Evolutionary conservation across 2,113 vertebrate genomes (phyloP).

Genomic region (Saiga tatarica): DNA sequence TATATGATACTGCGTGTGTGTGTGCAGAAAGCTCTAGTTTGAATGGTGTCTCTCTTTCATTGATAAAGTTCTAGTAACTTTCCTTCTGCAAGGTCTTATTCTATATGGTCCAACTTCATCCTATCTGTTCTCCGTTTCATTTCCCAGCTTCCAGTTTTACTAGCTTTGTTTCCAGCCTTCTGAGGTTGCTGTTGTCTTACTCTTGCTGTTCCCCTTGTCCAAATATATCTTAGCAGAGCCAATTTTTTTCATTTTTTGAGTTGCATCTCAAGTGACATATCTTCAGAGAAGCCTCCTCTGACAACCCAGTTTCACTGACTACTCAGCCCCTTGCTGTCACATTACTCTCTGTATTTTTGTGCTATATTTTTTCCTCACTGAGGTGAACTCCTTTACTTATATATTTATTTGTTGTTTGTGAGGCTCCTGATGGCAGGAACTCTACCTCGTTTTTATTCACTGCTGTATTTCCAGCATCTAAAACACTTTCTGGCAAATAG

Average conservation of each 20-base stretch:
- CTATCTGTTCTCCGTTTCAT: neutral
- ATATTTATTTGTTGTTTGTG: neutral
- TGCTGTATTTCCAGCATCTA: neutral
- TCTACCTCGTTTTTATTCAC: neutral
- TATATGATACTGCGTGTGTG: neutral
- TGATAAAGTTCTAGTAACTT: neutral
- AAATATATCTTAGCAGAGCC: neutral
- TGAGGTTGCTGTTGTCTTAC: neutral
- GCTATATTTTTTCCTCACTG: neutral
- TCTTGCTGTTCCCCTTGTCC: neutral
- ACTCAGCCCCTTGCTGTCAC: neutral
- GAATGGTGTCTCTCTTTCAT: neutral
- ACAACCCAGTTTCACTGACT: neutral
- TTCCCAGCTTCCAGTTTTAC: neutral
- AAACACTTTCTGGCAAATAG: neutral
- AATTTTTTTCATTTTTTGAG: neutral
- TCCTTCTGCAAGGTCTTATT: neutral
- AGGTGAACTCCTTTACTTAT: neutral
- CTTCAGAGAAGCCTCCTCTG: neutral
- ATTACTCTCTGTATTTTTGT: neutral
- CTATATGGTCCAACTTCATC: neutral
- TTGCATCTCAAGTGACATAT: neutral
- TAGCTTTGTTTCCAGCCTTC: neutral
- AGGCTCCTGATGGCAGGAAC: neutral
- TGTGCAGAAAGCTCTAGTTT: neutral